Evolutionary conservation across 1,140 invertebrate genomes (phyloP).

Genomic region (Drosophila nasuta): DNA sequence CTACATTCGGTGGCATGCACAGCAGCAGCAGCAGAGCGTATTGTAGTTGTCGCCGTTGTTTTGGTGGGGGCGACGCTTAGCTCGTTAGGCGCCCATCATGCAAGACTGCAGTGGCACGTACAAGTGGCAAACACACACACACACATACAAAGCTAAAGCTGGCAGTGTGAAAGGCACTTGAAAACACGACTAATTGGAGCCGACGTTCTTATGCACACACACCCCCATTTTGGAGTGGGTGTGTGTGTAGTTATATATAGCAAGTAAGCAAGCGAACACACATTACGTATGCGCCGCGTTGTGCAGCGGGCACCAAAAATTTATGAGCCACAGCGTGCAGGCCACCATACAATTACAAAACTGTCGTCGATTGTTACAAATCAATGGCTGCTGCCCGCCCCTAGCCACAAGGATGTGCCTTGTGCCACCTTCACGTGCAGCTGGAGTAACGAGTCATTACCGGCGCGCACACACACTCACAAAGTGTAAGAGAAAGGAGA

Average conservation of each 20-base stretch:
- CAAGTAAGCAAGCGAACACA: slow-evolving; percentile 8
- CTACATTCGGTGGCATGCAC: slow-evolving; percentile 26
- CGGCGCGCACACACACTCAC: slow-evolving; percentile 1
- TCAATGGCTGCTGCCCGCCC: slow-evolving; percentile 40
- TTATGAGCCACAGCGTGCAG: slow-evolving; percentile 51
- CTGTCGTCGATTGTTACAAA: slow-evolving; percentile 72
- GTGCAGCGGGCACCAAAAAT: slow-evolving; percentile 59
- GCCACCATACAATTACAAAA: slow-evolving; percentile 52
- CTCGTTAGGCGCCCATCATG: slow-evolving; percentile 64
- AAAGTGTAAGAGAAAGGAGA: background rate
- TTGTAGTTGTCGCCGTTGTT: slow-evolving; percentile 23
- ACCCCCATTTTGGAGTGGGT: too few species aligned
- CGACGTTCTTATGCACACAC: slow-evolving; percentile 50
- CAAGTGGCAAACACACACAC: slow-evolving; percentile 44
- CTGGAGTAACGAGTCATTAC: slow-evolving; percentile 55
- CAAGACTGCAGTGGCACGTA: slow-evolving; percentile 52
- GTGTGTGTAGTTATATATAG: background rate
- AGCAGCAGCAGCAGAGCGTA: background rate
- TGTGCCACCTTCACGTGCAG: slow-evolving; percentile 48
- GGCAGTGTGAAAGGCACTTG: slow-evolving; percentile 64
- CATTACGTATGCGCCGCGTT: slow-evolving; percentile 71
- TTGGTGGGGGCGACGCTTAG: slow-evolving; percentile 32
- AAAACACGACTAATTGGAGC: slow-evolving; percentile 78
- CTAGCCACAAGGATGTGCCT: background rate
- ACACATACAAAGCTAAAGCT: slow-evolving; percentile 53